Evolutionary conservation across 2,888 invertebrate species (phyloP).

Genomic region (Nomada ferruginata): DNA sequence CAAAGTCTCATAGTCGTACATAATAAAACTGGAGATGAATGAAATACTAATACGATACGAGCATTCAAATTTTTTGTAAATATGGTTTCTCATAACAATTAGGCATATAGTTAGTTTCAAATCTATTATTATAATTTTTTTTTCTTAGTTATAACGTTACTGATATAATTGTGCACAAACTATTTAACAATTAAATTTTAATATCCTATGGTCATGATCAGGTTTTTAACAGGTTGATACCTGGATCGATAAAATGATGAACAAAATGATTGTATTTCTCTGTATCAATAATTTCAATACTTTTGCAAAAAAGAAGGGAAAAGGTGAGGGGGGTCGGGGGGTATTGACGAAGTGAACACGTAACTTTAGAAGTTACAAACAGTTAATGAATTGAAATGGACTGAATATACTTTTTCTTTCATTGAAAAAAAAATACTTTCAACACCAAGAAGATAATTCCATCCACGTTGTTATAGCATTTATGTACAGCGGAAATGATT

Average conservation of each 20-base stretch:
- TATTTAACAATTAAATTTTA: slow-evolving; percentile 35
- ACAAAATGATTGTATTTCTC: slow-evolving; percentile 26
- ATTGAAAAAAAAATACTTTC: slow-evolving; percentile 46
- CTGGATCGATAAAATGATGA: slow-evolving; percentile 5
- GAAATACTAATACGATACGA: slow-evolving; percentile 14
- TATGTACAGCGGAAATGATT: slow-evolving; percentile 59
- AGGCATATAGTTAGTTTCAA: slow-evolving; percentile 14
- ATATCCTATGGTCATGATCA: slow-evolving; percentile 26
- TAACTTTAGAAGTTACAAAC: slow-evolving; percentile 6
- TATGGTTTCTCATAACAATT: slow-evolving; percentile 36
- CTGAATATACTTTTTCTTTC: slow-evolving; percentile 29
- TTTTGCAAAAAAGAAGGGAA: not conserved
- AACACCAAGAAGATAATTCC: slow-evolving; percentile 48
- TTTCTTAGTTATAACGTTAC: slow-evolving; percentile 36
- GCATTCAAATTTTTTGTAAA: slow-evolving; percentile 26
- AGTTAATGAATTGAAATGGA: slow-evolving; percentile 19
- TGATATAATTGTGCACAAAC: slow-evolving; percentile 42
- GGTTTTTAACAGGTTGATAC: slow-evolving; percentile 3
- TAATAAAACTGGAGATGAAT: slow-evolving; percentile 36
- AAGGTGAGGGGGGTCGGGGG: too few relatives aligned
- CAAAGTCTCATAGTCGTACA: not conserved
- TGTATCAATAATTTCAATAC: slow-evolving; percentile 32
- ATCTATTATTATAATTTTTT: slow-evolving; percentile 18
- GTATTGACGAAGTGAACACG: not conserved
- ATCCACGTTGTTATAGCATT: slow-evolving; percentile 57